Evolutionary conservation across 1,140 invertebrate species (phyloP), one percentile per base, ranked within the genome.

Genomic region (Stenopsyche tienmushanensis): DNA sequence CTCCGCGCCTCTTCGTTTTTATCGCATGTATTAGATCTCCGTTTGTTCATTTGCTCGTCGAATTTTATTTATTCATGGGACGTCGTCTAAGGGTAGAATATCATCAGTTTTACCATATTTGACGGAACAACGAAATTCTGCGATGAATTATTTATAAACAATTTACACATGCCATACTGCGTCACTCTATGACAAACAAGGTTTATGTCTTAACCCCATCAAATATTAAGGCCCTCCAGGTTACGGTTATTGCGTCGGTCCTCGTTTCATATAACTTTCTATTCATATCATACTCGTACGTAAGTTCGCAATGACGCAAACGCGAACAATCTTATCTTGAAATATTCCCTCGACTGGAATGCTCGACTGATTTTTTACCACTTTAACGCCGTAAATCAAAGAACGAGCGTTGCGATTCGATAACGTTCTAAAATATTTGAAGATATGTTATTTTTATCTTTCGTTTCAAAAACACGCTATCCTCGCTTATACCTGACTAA

Each of bases 151-250:
- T 60, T 60, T 60, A 60, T 47, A 47, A 60, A 60, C 57, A 60
- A 60, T 60, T 60, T 60, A 47, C 57, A 60, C 57, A 60, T 60
- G 44, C 57, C 57, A 60, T 60, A 60, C 57, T 15, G 44, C 57
- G 57, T 60, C 57, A 47, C 57, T 60, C 57, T 60, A 60, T 60
- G 57, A 60, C 57, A 60, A 60, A 60, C 57, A 60, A 60, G 57
- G 57, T 60, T 60, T 60, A 60, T 60, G 57, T 60, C 57, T 60
- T 60, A 60, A 60, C 57, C 57, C 42, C 57, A 60, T 60, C 57
- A 60, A 60, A 60, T 60, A 60, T 60, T 60, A 60, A 60, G 41
- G 21, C 29, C 1, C 42, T 15, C 53, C 42, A n/a, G 42, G 42
- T 60, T 47, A 47, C 57, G 57, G 57, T 60, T 60, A 60, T 60